Evolutionary conservation across 2,888 invertebrate species (phyloP), one percentile per base, ranked within the genome.

Genomic region (Cephus rjabovi): DNA sequence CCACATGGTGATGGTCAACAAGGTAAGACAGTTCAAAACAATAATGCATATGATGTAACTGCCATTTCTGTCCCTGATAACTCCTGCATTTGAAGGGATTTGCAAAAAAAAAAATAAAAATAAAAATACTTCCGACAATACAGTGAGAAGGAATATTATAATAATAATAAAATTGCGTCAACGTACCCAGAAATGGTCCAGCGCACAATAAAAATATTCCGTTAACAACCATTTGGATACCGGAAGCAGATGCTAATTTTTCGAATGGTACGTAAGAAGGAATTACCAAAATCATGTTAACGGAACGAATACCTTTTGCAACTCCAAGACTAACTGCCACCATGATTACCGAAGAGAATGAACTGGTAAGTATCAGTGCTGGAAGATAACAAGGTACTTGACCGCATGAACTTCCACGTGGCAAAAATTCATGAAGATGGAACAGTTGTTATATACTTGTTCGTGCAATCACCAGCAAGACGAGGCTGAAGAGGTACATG

Each of bases 171-270:
- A 71, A 71, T 11, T 34, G 6, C 35, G 23, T 37, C 6, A 76
- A 77, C 87, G 90, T 92, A 95, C 95, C 95, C 87, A 95, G 90
- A 76, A 95, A 80, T 74, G 95, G 94, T 86, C 95, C 95, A 81
- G 94, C 93, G 3, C 92, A 91, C 76, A 95, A 90, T 73, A 95
- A 93, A 37, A 81, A 79, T 69, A 95, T 88, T 31, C 95, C 95
- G 88, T 95, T 95, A 79, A 93, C 92, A 80, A 95, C 93, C 94
- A 95, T 95, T 88, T 95, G 95, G 71, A 96, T 94, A 4, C 95
- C 95, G 11, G 94, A 94, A 3, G 96, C 96, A 74, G 94, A 94
- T 2, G 95, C 93, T 34, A 95, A 90, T 83, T 94, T 92, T 76
- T 95, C 94, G 68, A 96, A 90, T 0, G 95, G 95, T 11, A 96